Conservation (phyloP, 1,140 invertebrate genomes). For the Lamellibrachia luymesi region DNA sequence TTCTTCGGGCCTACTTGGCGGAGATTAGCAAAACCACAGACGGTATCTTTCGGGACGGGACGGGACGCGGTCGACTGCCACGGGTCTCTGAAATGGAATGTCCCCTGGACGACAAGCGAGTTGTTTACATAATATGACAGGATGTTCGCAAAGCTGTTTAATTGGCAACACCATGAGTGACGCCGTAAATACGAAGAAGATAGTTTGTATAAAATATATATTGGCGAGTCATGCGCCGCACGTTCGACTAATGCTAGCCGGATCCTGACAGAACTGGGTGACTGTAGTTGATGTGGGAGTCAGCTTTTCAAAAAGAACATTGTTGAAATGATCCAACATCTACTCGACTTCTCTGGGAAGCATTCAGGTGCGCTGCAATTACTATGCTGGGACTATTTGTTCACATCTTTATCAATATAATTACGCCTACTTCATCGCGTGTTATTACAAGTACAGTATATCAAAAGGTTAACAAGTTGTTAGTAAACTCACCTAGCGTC, state of each 20-base stretch:
- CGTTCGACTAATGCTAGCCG: background rate
- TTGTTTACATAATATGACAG: conserved; percentile 1
- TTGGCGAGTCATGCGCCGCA: background rate
- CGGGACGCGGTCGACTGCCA: background rate
- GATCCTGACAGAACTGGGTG: background rate
- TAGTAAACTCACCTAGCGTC: too few species aligned
- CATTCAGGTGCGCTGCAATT: too few species aligned
- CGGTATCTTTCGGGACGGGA: background rate
- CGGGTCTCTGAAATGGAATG: background rate
- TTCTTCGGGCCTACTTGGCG: too few species aligned
- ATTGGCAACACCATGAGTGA: background rate
- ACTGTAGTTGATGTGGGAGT: background rate
- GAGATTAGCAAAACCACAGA: too few species aligned
- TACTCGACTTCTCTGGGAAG: too few species aligned
- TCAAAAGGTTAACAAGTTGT: too few species aligned
- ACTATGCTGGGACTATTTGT: too few species aligned
- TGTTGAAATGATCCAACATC: too few species aligned
- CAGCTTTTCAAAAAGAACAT: too few species aligned
- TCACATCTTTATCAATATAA: too few species aligned
- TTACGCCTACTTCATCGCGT: too few species aligned
- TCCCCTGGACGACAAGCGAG: background rate
- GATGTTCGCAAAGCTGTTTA: background rate
- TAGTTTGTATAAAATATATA: background rate
- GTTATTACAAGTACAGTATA: too few species aligned
- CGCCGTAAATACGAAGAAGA: background rate